phyloP scores from a whole-genome alignment of 2,888 invertebrate species.

The Congeria kusceri region DNA sequence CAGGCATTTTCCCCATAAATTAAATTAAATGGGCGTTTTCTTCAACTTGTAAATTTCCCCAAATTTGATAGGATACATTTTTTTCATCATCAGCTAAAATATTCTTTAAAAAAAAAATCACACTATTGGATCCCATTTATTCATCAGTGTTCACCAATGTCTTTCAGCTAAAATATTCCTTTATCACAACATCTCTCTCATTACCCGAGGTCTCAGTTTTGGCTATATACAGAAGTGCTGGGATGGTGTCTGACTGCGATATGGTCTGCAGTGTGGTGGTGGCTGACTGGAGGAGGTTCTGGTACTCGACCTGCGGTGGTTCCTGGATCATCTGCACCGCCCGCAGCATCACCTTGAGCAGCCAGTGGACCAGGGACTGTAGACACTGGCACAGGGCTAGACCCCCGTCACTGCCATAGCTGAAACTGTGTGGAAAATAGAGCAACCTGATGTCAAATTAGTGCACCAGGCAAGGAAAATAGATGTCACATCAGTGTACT shows the following conservation, averaged over 20 bases:
- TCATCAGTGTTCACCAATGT: no score
- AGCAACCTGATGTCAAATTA: slow-evolving; percentile 7
- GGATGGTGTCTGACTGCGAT: slow-evolving; percentile 80
- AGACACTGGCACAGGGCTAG: slow-evolving; percentile 89
- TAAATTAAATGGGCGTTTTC: no score
- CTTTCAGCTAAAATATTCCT: no score
- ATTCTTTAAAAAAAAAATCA: no score
- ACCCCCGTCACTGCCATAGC: slow-evolving; percentile 93
- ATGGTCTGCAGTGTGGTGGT: slow-evolving; percentile 81
- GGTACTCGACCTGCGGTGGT: slow-evolving; percentile 79
- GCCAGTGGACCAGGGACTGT: slow-evolving; percentile 88
- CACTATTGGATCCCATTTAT: no score
- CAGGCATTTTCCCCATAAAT: no score
- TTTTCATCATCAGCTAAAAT: no score
- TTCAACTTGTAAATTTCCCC: no score
- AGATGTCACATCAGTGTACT: slow-evolving; percentile 82
- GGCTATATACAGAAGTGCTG: slow-evolving; percentile 84
- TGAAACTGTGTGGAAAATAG: slow-evolving; percentile 72
- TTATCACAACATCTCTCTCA: no score
- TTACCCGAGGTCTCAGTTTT: slow-evolving; percentile 87
- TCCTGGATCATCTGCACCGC: slow-evolving; percentile 83
- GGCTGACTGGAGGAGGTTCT: slow-evolving; percentile 82
- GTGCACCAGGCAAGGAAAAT: neutral
- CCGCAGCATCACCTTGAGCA: slow-evolving; percentile 81
- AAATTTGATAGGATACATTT: no score